Evolutionary conservation across 2,113 vertebrate species (phyloP).

Genomic region (Labeo catla): DNA sequence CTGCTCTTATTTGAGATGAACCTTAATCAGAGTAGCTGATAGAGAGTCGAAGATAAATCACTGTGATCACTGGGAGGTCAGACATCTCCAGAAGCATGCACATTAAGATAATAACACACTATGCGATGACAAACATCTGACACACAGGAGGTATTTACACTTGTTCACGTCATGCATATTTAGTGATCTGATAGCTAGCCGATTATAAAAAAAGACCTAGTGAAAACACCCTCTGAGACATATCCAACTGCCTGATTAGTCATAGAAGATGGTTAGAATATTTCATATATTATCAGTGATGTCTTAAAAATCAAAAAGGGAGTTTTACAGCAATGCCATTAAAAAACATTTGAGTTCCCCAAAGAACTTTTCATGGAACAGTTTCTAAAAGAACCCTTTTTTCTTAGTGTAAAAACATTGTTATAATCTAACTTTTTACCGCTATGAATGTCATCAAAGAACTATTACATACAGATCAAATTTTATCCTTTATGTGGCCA

Average conservation of each 20-base stretch:
- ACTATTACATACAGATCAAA: not conserved
- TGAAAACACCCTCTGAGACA: not conserved
- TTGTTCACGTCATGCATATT: not conserved
- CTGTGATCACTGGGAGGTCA: conserved; percentile 10
- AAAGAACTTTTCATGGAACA: not conserved
- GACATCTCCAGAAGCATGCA: conserved; percentile 1
- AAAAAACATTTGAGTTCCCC: not conserved
- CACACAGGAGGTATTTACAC: not conserved
- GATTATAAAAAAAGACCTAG: not conserved
- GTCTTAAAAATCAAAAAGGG: not conserved
- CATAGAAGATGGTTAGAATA: not conserved
- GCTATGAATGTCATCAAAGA: no score
- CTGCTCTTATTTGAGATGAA: conserved; percentile 14
- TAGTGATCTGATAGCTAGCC: conserved; percentile 6
- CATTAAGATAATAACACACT: conserved; percentile 34
- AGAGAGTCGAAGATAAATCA: conserved; percentile 2
- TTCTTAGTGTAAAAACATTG: not conserved
- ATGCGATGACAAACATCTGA: conserved; percentile 7
- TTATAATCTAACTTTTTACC: no score
- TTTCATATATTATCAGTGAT: not conserved
- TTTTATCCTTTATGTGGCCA: not conserved
- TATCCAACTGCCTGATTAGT: not conserved
- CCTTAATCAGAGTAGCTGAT: conserved; percentile 32
- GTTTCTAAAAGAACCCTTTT: not conserved
- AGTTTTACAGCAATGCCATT: no score